These are phyloP conservation scores for Ennomos quercinarius DNA, from an alignment of 2,888 invertebrate genomes.

Conservation along the genomic window DNA sequence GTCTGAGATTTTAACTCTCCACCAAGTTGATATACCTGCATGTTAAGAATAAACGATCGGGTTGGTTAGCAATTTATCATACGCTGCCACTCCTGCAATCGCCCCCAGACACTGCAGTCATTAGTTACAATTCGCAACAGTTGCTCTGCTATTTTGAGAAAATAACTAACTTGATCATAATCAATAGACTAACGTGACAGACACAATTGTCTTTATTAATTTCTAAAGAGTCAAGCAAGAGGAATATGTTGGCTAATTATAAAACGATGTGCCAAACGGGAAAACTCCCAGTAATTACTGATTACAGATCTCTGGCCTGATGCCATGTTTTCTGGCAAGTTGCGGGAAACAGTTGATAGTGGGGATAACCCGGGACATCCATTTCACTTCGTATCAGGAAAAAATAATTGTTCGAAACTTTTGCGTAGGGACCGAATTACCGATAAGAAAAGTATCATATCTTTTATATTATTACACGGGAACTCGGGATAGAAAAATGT, in stretches of 20 bases:
- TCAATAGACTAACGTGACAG: slow-evolving; percentile 49
- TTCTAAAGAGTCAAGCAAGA: slow-evolving; percentile 34
- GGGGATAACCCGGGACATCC: slow-evolving; percentile 48
- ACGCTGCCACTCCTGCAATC: slow-evolving; percentile 60
- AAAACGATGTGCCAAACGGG: slow-evolving; percentile 51
- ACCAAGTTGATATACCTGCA: slow-evolving; percentile 53
- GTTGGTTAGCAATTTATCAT: slow-evolving; percentile 67
- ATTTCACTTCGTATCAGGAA: slow-evolving; percentile 20
- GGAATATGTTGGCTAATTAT: slow-evolving; percentile 35
- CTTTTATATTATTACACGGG: too few species aligned
- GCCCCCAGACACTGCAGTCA: slow-evolving; percentile 62
- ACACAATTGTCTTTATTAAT: slow-evolving; percentile 30
- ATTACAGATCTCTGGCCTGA: slow-evolving; percentile 30
- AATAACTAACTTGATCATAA: slow-evolving; percentile 53
- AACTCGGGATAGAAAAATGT: too few species aligned
- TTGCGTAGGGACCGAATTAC: too few species aligned
- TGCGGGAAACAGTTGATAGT: slow-evolving; percentile 40
- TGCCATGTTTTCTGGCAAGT: slow-evolving; percentile 44
- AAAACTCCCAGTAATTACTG: slow-evolving; percentile 42
- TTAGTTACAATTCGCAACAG: slow-evolving; percentile 74
- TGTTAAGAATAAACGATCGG: slow-evolving; percentile 60
- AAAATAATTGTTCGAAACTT: slow-evolving; percentile 8
- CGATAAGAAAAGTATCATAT: background rate
- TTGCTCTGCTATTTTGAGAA: slow-evolving; percentile 67
- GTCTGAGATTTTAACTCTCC: slow-evolving; percentile 41